Evolutionary conservation across 2,888 invertebrate genomes (phyloP), one percentile per base, ranked within the genome.

Genomic region (Thera obeliscata): DNA sequence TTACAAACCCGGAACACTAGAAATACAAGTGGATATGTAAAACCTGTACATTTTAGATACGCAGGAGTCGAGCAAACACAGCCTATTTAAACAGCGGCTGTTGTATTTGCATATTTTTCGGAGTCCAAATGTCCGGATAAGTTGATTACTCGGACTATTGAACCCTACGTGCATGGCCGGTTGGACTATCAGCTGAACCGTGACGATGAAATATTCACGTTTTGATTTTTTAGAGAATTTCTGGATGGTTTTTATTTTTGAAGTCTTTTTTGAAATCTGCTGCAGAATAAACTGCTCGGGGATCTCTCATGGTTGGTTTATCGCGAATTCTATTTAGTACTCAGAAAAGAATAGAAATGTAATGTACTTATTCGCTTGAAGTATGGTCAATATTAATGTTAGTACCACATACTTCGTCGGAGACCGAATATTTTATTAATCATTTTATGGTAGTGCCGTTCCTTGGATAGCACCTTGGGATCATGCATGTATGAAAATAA

Each of bases 71-170:
- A 60, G 22, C 35, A 50, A 66, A 66, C 55, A 56, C 50, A 43
- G 48, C 12, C 36, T 56, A 59, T 59, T 38, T 55, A 46, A 59
- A 59, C 64, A 64, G 33, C 60, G 38, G 64, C 52, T 62, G 33
- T 33, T 49, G 41, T 50, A 64, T 67, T 67, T 63, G 61, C 64
- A 64, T 67, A 69, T 62, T 63, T 62, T 66, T 62, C 41, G 56
- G 64, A 8, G 56, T 69, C 62, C 69, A 69, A 66, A 69, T 52
- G 50, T 66, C 62, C 69, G 61, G 52, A 54, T 64, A 61, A 68
- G 61, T 68, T 68, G 65, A 66, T 69, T 69, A 66, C 66, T 52
- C 62, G 59, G 65, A 54, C 69, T 66, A 65, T 69, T 69, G 68
- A 69, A 58, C 68, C 55, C 56, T 65, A 43, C 52, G 64, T 62